phyloP scores from a whole-genome alignment of 2,113 vertebrate genomes.

The Cyprinodon tularosa region DNA sequence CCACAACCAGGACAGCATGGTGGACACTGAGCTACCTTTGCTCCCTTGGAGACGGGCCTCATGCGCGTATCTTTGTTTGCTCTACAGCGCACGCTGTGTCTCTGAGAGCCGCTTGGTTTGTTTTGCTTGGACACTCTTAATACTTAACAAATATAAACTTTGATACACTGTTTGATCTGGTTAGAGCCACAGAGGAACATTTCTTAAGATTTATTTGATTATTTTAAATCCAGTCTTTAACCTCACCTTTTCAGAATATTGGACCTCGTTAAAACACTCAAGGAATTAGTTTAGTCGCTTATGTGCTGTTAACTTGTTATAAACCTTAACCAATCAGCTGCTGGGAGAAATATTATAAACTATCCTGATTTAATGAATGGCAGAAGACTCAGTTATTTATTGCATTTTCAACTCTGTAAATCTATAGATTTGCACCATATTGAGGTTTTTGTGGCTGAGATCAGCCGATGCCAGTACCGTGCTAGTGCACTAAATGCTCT shows the following conservation, averaged over 20 bases:
- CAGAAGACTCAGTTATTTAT: neutral
- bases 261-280: too few relatives aligned
- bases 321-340: too few relatives aligned
- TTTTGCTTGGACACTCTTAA: conserved; percentile 49
- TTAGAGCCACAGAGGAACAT: conserved; percentile 15
- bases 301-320: too few relatives aligned
- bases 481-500: too few relatives aligned
- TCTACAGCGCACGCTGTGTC: conserved; percentile 37
- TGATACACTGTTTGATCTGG: conserved; percentile 36
- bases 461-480: neutral
- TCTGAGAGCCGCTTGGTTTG: conserved; percentile 22
- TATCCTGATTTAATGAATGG: neutral
- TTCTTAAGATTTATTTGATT: neutral
- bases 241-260: too few relatives aligned
- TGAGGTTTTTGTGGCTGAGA: neutral
- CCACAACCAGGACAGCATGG: conserved; percentile 52
- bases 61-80: conserved; percentile 59
- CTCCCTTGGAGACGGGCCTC: conserved; percentile 44
- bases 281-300: too few relatives aligned
- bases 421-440: neutral
- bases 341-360: too few relatives aligned
- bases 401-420: neutral
- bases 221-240: neutral
- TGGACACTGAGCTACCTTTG: conserved; percentile 78
- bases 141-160: conserved; percentile 27